These are phyloP conservation scores for Trypoxylus dichotomus DNA, from an alignment of 1,140 invertebrate species.

Conservation along the genomic window DNA sequence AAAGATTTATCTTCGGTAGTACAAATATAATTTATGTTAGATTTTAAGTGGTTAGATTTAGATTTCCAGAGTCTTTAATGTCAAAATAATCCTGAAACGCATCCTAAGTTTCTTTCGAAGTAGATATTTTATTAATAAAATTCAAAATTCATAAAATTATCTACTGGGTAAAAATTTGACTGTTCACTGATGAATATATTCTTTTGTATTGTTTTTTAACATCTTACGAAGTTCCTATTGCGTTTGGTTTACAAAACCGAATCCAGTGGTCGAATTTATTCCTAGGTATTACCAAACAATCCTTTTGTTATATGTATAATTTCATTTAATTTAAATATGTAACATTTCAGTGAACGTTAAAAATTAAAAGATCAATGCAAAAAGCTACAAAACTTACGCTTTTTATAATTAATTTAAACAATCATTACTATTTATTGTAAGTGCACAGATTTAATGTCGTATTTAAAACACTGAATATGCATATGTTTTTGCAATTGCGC, in stretches of 20 bases:
- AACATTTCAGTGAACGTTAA: conserved; percentile 1
- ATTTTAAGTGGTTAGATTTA: conserved; percentile 2
- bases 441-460: conserved; percentile 15
- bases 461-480: background rate
- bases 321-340: background rate
- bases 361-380: background rate
- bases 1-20: background rate
- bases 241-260: conserved; percentile 1
- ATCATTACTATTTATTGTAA: conserved; percentile 3
- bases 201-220: background rate
- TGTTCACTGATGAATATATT: conserved; percentile 15
- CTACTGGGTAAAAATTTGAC: background rate
- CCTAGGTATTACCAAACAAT: background rate
- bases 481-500: conserved; percentile 3
- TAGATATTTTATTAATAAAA: background rate
- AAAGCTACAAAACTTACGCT: background rate
- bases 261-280: conserved; percentile 9
- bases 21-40: conserved; percentile 23
- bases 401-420: background rate
- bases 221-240: conserved; percentile 3
- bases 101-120: background rate
- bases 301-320: background rate
- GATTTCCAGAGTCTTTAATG: background rate
- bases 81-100: background rate
- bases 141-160: background rate